Conservation (phyloP, 2,888 invertebrate species). For the Eucera pruinosa region DNA sequence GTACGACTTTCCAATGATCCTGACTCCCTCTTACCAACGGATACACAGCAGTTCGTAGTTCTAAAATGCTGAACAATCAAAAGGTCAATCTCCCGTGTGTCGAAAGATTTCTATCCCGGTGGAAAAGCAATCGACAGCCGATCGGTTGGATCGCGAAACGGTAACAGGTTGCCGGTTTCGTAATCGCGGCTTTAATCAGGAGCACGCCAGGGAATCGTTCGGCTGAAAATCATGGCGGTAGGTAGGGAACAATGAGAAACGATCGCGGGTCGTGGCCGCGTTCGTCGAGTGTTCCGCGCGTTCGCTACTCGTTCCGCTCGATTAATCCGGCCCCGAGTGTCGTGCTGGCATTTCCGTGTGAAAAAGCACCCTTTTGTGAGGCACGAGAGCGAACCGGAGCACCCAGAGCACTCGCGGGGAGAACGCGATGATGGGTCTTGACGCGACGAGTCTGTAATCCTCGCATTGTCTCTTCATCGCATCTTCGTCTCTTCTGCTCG, state of each 20-base stretch:
- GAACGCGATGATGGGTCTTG: conserved; percentile 55
- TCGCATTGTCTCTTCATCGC: conserved; percentile 67
- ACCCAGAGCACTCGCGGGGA: conserved; percentile 32
- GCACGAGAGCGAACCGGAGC: conserved; percentile 31
- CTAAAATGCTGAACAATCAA: not conserved
- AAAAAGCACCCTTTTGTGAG: conserved; percentile 69
- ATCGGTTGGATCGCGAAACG: conserved; percentile 21
- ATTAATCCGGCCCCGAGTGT: conserved; percentile 70
- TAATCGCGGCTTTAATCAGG: conserved; percentile 44
- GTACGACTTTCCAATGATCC: not conserved
- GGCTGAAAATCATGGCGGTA: conserved; percentile 43
- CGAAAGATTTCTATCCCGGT: conserved; percentile 9
- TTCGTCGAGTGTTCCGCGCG: conserved; percentile 54
- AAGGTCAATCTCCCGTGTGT: conserved; percentile 16
- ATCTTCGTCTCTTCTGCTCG: conserved; percentile 52
- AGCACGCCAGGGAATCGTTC: conserved; percentile 31
- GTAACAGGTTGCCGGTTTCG: conserved; percentile 50
- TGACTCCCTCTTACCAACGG: too few relatives aligned
- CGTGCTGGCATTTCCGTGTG: conserved; percentile 69
- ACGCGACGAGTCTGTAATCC: conserved; percentile 66
- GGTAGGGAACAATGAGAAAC: conserved; percentile 56
- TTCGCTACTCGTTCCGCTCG: conserved; percentile 67
- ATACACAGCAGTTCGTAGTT: not conserved
- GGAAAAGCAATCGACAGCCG: conserved; percentile 26
- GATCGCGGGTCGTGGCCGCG: conserved; percentile 56